A percentile compares a stretch with the other conserved stretches of the same genome.
phyloP scores from a whole-genome alignment of 2,113 vertebrate genomes.

The Mustela lutreola region DNA sequence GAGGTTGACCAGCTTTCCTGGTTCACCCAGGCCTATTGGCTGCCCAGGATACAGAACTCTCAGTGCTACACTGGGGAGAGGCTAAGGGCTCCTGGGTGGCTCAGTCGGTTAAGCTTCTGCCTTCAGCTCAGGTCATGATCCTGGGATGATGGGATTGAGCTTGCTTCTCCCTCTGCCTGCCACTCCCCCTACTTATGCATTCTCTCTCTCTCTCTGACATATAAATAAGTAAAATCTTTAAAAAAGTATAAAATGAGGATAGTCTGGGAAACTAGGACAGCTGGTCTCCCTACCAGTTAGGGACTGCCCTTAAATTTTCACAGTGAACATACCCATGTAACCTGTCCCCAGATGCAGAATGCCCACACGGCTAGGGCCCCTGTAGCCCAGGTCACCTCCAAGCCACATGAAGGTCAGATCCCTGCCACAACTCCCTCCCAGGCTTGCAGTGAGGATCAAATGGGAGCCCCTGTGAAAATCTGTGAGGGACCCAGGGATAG shows the following conservation, averaged over 20 bases:
- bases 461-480: neutral
- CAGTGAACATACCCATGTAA: neutral
- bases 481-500: neutral
- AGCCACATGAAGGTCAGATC: neutral
- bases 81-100: no score
- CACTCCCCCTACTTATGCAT: no score
- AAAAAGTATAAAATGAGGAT: neutral
- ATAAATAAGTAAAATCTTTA: no score
- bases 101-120: no score
- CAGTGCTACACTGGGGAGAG: neutral
- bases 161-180: no score
- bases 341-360: neutral
- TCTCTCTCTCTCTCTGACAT: no score
- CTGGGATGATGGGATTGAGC: no score
- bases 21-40: neutral
- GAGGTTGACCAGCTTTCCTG: neutral
- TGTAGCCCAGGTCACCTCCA: neutral
- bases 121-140: no score
- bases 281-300: neutral
- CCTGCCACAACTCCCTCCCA: neutral
- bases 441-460: neutral
- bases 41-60: neutral
- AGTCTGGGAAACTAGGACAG: neutral
- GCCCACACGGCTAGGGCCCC: neutral
- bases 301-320: neutral